phyloP scores from a whole-genome alignment of 2,888 invertebrate genomes.

The Scelioninae gen. 2 region DNA sequence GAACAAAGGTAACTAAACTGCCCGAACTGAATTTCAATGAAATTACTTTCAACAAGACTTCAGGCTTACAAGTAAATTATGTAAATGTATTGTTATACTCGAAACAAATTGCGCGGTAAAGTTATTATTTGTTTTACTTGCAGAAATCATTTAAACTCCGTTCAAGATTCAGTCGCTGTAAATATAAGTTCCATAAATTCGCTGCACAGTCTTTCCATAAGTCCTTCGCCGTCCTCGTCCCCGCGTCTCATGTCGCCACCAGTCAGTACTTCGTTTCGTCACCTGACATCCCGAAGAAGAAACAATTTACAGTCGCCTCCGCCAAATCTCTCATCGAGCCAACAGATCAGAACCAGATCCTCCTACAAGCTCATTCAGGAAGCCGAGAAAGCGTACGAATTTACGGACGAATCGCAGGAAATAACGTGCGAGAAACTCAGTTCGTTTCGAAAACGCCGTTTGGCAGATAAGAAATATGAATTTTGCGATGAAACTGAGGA shows the following conservation, averaged over 20 bases:
- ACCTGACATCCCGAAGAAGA: slow-evolving; percentile 70
- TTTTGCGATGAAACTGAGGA: slow-evolving; percentile 86
- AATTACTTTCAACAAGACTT: too few species aligned
- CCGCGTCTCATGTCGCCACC: slow-evolving; percentile 73
- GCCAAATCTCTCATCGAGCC: slow-evolving; percentile 62
- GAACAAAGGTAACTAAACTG: slow-evolving; percentile 60
- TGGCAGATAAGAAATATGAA: slow-evolving; percentile 94
- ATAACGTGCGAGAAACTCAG: slow-evolving; percentile 89
- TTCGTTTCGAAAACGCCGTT: slow-evolving; percentile 87
- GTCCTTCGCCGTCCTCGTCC: slow-evolving; percentile 70
- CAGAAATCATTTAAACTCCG: slow-evolving; percentile 23
- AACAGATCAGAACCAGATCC: slow-evolving; percentile 69
- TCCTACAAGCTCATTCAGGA: slow-evolving; percentile 72
- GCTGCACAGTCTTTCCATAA: slow-evolving; percentile 70
- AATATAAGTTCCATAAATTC: slow-evolving; percentile 70
- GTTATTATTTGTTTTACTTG: too few species aligned
- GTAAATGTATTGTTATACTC: too few species aligned
- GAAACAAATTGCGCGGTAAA: too few species aligned
- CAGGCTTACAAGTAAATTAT: too few species aligned
- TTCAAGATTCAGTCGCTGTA: slow-evolving; percentile 55
- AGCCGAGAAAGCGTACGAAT: slow-evolving; percentile 88
- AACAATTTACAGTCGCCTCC: slow-evolving; percentile 70
- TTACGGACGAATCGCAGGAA: slow-evolving; percentile 87
- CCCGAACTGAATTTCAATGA: too few species aligned
- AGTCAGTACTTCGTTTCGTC: slow-evolving; percentile 66